Percentiles rank a stretch among this genome's conserved stretches.
phyloP scores from a whole-genome alignment of 2,888 invertebrate species.

The Orthosia cruda region DNA sequence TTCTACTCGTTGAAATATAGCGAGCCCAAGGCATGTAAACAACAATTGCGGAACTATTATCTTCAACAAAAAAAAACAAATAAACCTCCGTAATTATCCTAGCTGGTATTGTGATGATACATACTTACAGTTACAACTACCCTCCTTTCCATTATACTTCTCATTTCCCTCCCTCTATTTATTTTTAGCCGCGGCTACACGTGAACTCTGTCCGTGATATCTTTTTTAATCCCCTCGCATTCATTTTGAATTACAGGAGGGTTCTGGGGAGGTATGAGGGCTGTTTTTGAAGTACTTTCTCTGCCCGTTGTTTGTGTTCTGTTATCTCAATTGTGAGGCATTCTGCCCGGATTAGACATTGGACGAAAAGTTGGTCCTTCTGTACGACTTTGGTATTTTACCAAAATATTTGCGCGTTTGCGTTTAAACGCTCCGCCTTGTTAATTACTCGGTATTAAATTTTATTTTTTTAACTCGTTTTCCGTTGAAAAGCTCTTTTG shows the following conservation, averaged over 20 bases:
- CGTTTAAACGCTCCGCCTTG: conserved; percentile 29
- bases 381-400: conserved; percentile 41
- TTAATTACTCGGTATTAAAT: conserved; percentile 44
- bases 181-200: conserved; percentile 62
- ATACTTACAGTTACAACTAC: conserved; percentile 35
- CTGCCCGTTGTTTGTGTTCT: conserved; percentile 55
- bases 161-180: conserved; percentile 67
- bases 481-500: conserved; percentile 26
- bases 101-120: conserved; percentile 42
- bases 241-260: conserved; percentile 66
- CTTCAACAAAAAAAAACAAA: conserved; percentile 32
- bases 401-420: conserved; percentile 36
- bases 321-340: conserved; percentile 65
- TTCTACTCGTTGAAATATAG: conserved; percentile 1
- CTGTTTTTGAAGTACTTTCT: conserved; percentile 53
- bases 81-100: conserved; percentile 54
- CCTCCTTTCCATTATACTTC: conserved; percentile 62
- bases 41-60: conserved; percentile 41
- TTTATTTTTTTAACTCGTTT: conserved; percentile 50
- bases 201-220: conserved; percentile 70
- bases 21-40: conserved; percentile 35
- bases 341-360: conserved; percentile 58
- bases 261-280: conserved; percentile 48
- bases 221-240: conserved; percentile 74
- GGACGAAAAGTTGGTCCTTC: conserved; percentile 43